phyloP scores from a whole-genome alignment of 2,797 vertebrate species.

The Dicrostonyx torquatus region DNA sequence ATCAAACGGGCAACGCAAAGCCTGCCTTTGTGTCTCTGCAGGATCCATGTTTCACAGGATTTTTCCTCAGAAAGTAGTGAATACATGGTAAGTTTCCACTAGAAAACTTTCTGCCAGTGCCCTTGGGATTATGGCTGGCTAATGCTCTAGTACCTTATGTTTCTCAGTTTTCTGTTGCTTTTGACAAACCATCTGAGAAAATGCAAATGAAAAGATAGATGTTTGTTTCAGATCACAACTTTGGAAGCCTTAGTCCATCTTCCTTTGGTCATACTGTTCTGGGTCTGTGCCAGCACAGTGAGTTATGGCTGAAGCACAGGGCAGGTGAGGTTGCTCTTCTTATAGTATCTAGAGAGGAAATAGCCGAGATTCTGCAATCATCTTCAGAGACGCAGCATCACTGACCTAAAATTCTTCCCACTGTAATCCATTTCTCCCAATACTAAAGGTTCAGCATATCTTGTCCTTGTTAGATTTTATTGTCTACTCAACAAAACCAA shows the following conservation, averaged over 20 bases:
- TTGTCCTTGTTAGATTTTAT: neutral
- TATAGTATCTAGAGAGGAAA: neutral
- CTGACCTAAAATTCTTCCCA: neutral
- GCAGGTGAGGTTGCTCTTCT: too few species aligned
- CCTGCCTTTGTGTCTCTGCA: neutral
- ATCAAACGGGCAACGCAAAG: neutral
- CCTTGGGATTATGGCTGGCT: neutral
- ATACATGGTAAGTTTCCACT: neutral
- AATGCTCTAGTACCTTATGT: neutral
- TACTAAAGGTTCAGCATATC: neutral
- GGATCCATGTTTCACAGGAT: neutral
- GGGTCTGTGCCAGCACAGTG: rapidly evolving
- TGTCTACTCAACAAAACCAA: neutral
- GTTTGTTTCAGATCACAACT: neutral
- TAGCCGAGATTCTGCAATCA: neutral
- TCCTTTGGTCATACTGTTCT: neutral
- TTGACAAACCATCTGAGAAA: neutral
- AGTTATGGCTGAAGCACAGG: neutral
- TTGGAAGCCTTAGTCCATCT: neutral
- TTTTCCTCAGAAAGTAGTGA: neutral
- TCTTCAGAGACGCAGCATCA: too few species aligned
- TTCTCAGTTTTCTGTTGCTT: neutral
- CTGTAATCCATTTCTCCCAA: neutral
- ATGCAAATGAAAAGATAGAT: neutral
- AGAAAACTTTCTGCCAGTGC: neutral